These are phyloP conservation scores for Temnothorax rugatulus DNA, from an alignment of 2,888 invertebrate species.

Conservation along the genomic window DNA sequence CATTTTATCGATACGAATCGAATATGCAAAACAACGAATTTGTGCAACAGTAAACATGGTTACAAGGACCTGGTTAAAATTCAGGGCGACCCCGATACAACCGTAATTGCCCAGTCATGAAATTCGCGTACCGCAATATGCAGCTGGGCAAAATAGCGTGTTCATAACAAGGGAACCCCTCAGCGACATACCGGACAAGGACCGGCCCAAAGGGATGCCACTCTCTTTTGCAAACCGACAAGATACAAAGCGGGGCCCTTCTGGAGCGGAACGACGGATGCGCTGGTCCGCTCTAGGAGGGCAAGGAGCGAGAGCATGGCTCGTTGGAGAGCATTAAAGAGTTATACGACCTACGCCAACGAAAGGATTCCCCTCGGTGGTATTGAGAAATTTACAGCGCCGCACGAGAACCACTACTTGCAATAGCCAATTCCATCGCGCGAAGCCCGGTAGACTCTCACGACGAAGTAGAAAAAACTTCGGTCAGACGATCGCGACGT, in stretches of 20 bases:
- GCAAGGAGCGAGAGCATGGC: conserved; percentile 40
- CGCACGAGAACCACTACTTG: conserved; percentile 51
- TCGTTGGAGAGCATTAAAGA: conserved; percentile 70
- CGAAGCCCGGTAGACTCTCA: neutral
- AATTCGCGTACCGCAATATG: conserved; percentile 19
- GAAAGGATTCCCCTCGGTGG: conserved; percentile 51
- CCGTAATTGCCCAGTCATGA: conserved; percentile 23
- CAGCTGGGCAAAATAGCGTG: conserved; percentile 13
- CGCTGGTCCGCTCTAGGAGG: conserved; percentile 19
- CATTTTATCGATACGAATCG: neutral
- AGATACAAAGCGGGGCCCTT: conserved; percentile 40
- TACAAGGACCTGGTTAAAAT: neutral
- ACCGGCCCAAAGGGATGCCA: conserved; percentile 48
- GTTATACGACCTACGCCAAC: conserved; percentile 62
- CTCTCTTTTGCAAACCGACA: conserved; percentile 38
- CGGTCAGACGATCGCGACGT: conserved; percentile 20
- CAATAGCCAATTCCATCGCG: conserved; percentile 58
- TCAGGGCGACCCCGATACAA: neutral
- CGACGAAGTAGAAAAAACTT: neutral
- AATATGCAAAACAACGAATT: neutral
- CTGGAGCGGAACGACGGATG: conserved; percentile 45
- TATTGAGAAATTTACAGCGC: conserved; percentile 69
- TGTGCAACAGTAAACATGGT: neutral
- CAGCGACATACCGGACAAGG: neutral
- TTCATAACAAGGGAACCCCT: conserved; percentile 21